Percentiles rank a stretch among this genome's conserved stretches.
Evolutionary conservation across 2,797 vertebrate species (phyloP).

Genomic region (Acanthiza pusilla): DNA sequence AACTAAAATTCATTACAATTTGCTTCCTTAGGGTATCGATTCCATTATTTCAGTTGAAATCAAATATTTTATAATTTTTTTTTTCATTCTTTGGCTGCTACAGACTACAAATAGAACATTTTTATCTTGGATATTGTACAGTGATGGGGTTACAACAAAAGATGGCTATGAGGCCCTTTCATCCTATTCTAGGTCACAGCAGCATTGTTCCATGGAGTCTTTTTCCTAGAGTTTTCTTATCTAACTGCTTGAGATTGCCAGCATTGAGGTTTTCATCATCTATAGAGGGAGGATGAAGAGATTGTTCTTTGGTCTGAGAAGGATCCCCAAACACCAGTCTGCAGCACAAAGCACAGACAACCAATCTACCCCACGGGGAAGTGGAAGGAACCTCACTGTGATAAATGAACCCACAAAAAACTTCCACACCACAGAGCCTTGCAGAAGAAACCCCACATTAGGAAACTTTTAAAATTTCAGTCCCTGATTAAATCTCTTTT

Average conservation of each 20-base stretch:
- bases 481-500: neutral
- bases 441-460: neutral
- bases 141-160: neutral
- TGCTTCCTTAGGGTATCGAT: neutral
- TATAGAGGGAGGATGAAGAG: neutral
- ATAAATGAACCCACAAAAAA: neutral
- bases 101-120: neutral
- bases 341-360: neutral
- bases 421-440: neutral
- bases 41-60: neutral
- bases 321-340: neutral
- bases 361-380: neutral
- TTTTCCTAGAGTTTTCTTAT: neutral
- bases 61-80: neutral
- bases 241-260: neutral
- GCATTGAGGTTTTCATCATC: neutral
- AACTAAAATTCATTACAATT: neutral
- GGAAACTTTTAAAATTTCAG: neutral
- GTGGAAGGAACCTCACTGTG: neutral
- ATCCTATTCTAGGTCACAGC: neutral
- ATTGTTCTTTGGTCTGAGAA: neutral
- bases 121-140: neutral
- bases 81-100: neutral
- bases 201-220: neutral
- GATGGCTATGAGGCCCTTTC: neutral